Evolutionary conservation across 1,140 invertebrate genomes (phyloP), one percentile per base, ranked within the genome.

Genomic region (Zaprionus africanus): DNA sequence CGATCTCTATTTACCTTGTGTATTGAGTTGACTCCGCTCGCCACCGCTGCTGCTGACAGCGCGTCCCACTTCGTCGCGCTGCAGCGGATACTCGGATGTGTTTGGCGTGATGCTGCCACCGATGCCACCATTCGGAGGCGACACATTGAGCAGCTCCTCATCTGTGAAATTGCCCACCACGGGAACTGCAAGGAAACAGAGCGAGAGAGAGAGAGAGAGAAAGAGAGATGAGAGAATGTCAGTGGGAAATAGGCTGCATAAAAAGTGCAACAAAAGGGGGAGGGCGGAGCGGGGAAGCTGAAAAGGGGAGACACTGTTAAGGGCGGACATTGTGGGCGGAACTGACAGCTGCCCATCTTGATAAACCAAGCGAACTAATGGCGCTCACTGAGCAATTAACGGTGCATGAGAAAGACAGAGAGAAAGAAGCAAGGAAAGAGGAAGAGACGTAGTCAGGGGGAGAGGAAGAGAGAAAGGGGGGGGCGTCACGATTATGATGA

Each of bases 91-190:
- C 84, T 95, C 95, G 46, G 93, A 93, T 76, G 91, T 94, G 79
- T 94, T 94, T 90, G 93, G 94, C 53, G 88, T 71, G 78, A 51
- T 79, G 54, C 28, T 49, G 31, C 31, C 31, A 34, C 31, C 71
- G 78, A 38, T 79, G 54, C 28, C 53, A 54, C 76, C 82, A 57
- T 78, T 81, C 7, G 59, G 34, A 46, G 81, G 77, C 63, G 76
- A 82, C 77, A 80, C 78, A 72, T 81, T 79, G 65, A 79, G 79
- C 54, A 94, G 93, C 67, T 95, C 94, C 67, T 96, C 95, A 62
- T 95, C 95, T 24, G 94, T 96, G 90, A 95, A 95, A 93, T 96
- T 96, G 72, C 95, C 96, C 68, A 94, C 93, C 24, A 95, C 95
- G 69, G 94, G 93, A 68, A 94, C 95, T 96, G 93, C 41, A 66